These are phyloP conservation scores for Eurystomus gularis DNA, from an alignment of 2,113 vertebrate genomes.

Conservation along the genomic window DNA sequence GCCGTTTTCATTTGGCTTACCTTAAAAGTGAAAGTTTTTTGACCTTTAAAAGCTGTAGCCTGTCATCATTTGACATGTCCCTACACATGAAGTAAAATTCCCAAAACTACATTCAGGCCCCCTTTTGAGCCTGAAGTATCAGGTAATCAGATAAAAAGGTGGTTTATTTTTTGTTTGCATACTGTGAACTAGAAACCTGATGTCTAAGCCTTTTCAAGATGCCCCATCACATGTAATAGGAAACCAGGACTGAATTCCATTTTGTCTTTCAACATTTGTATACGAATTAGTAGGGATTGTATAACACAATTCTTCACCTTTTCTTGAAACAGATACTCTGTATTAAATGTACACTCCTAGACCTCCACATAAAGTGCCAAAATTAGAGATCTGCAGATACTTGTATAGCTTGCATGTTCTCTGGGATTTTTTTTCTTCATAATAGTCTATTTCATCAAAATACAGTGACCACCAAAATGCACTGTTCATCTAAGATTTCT, in stretches of 20 bases:
- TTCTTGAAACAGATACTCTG: neutral
- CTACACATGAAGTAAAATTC: neutral
- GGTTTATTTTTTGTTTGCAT: neutral
- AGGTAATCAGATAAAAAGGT: neutral
- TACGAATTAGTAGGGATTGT: neutral
- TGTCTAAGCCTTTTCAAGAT: neutral
- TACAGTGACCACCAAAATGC: slow-evolving; percentile 12
- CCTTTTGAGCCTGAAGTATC: neutral
- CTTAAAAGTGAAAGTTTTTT: neutral
- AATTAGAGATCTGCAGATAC: slow-evolving; percentile 4
- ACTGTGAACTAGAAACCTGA: neutral
- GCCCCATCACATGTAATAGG: neutral
- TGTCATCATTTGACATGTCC: neutral
- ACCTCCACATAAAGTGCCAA: neutral
- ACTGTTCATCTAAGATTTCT: neutral
- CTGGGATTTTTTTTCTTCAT: neutral
- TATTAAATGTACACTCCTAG: neutral
- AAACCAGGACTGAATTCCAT: neutral
- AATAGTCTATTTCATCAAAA: slow-evolving; percentile 9
- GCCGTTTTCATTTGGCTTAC: neutral
- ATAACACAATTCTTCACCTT: neutral
- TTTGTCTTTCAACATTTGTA: neutral
- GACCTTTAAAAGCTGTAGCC: neutral
- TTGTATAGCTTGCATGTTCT: slow-evolving; percentile 15
- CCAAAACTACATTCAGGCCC: neutral